Conservation (phyloP, 2,113 vertebrate genomes). For the Cinclus mexicanus region DNA sequence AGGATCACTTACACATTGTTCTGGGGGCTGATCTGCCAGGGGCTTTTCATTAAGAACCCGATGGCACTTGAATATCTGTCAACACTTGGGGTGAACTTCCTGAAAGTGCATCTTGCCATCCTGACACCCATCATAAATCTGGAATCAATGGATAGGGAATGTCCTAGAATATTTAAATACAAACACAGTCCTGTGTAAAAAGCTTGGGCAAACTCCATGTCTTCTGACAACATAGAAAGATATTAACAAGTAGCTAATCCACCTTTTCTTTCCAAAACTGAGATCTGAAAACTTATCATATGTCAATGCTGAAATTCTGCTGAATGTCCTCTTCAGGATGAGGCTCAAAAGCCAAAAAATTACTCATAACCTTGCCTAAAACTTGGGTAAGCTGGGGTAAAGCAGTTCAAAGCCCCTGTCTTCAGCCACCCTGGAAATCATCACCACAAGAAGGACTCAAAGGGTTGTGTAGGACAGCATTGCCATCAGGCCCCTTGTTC, state of each 20-base stretch:
- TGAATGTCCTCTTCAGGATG: neutral
- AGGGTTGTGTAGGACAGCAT: neutral
- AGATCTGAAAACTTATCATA: neutral
- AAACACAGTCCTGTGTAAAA: neutral
- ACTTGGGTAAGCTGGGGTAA: neutral
- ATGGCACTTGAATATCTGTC: slow-evolving; percentile 66
- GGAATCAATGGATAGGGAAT: slow-evolving; percentile 60
- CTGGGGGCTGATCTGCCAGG: slow-evolving; percentile 68
- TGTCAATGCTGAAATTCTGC: neutral
- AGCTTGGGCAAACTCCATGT: neutral
- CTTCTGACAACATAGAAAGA: neutral
- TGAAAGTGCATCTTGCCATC: slow-evolving; percentile 59
- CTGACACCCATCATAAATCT: slow-evolving; percentile 62
- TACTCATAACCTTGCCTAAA: neutral
- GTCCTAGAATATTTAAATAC: slow-evolving; percentile 19
- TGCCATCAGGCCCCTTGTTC: neutral
- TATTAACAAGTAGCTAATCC: neutral
- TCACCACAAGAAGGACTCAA: neutral
- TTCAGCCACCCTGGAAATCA: neutral
- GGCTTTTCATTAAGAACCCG: slow-evolving; percentile 54
- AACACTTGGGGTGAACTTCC: slow-evolving; percentile 29
- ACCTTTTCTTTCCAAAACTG: neutral
- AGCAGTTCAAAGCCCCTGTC: neutral
- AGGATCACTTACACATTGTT: slow-evolving; percentile 44
- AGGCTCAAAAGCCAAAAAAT: neutral